Evolutionary conservation across 1,140 invertebrate species (phyloP).

Genomic region (Grapholita molesta): DNA sequence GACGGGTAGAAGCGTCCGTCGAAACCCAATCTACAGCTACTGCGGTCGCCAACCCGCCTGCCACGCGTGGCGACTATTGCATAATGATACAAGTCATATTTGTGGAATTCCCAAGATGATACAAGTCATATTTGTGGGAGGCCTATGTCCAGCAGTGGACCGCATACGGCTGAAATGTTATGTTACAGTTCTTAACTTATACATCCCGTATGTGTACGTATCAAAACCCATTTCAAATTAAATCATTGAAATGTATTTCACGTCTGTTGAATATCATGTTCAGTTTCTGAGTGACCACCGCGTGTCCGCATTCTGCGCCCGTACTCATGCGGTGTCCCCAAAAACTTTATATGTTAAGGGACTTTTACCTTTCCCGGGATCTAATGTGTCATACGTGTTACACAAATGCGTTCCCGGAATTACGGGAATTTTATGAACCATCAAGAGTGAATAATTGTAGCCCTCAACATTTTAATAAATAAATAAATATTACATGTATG

Average conservation of each 20-base stretch:
- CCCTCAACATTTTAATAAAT: background rate
- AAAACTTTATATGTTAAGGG: constrained; percentile 15
- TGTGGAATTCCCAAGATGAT: no score
- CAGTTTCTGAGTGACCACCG: background rate
- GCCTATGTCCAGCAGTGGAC: no score
- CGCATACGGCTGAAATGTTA: no score
- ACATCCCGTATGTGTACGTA: no score
- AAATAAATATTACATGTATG: no score
- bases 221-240: background rate
- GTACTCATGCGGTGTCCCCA: constrained; percentile 7
- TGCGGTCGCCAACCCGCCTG: no score
- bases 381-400: constrained; percentile 13
- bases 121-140: no score
- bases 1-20: no score
- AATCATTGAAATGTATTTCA: background rate
- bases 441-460: background rate
- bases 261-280: background rate
- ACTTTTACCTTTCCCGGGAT: constrained; percentile 9
- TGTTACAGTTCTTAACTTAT: no score
- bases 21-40: no score
- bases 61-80: no score
- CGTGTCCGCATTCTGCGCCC: background rate
- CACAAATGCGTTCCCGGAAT: background rate
- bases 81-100: no score
- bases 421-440: constrained; percentile 1